Conservation (phyloP, 2,797 vertebrate species). For the Dendrocincla tyrannina region DNA sequence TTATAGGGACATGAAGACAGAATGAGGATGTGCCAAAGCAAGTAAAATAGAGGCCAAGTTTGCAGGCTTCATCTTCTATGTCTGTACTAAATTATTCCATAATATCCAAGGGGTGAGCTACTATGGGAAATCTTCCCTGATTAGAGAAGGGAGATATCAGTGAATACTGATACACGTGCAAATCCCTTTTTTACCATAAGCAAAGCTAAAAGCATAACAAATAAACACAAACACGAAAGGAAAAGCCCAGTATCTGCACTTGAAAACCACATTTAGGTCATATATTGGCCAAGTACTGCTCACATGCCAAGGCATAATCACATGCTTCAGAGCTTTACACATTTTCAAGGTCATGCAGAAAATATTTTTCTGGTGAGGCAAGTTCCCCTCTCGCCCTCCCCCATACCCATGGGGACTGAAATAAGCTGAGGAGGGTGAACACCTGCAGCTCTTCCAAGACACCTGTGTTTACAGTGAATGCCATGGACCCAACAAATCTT, state of each 20-base stretch:
- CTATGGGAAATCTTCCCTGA: not conserved
- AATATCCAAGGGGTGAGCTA: not conserved
- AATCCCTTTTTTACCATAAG: not conserved
- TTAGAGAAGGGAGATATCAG: not conserved
- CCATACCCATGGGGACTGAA: conserved; percentile 57
- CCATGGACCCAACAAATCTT: conserved; percentile 56
- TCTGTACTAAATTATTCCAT: not conserved
- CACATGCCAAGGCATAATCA: conserved; percentile 54
- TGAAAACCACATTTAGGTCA: conserved; percentile 45
- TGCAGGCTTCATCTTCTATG: not conserved
- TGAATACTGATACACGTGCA: not conserved
- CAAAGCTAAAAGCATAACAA: not conserved
- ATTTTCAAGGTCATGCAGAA: conserved; percentile 69
- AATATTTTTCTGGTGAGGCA: conserved; percentile 64
- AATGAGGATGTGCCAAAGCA: not conserved
- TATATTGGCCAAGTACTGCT: conserved; percentile 38
- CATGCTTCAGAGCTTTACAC: conserved; percentile 50
- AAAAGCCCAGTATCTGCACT: not conserved
- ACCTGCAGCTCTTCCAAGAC: conserved; percentile 70
- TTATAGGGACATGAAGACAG: not conserved
- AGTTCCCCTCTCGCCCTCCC: not conserved
- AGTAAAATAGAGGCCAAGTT: not conserved
- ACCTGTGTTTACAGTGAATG: conserved; percentile 69
- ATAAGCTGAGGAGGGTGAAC: conserved; percentile 64
- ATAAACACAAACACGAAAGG: not conserved